These are phyloP conservation scores for Hylaea fasciaria DNA, from an alignment of 2,888 invertebrate species.

Conservation along the genomic window DNA sequence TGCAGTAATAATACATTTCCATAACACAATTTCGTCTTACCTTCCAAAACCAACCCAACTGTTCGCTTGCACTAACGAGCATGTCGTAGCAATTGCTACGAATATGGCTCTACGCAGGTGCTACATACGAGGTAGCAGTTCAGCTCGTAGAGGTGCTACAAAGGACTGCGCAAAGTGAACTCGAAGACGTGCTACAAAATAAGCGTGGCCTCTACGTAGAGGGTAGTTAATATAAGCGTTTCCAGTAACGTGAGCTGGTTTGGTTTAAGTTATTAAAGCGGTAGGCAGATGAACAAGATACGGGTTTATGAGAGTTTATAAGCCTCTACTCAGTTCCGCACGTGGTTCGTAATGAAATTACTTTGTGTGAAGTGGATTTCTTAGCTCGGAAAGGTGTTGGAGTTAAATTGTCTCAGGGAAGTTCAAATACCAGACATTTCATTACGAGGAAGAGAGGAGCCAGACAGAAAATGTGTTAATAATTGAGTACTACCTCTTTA, in stretches of 20 bases:
- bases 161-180: slow-evolving; percentile 5
- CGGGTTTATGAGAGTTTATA: slow-evolving; percentile 9
- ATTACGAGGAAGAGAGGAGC: background rate
- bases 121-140: background rate
- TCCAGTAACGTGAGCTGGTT: slow-evolving; percentile 2
- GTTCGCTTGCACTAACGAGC: slow-evolving; percentile 10
- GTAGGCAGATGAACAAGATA: slow-evolving; percentile 7
- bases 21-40: too few relatives aligned
- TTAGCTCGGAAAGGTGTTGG: slow-evolving; percentile 1
- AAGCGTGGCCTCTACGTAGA: background rate
- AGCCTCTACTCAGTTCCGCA: slow-evolving; percentile 4
- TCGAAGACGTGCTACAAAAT: slow-evolving; percentile 11
- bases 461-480: too few relatives aligned
- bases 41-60: background rate
- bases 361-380: slow-evolving; percentile 6
- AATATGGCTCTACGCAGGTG: slow-evolving; percentile 18
- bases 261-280: slow-evolving; percentile 10
- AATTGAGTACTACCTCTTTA: too few relatives aligned
- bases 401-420: background rate
- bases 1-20: too few relatives aligned
- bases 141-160: background rate
- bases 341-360: slow-evolving; percentile 8
- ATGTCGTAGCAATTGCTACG: slow-evolving; percentile 10
- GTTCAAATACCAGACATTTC: background rate
- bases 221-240: background rate